Evolutionary conservation across 30 jellyfish, hydroid and myxozoan genomes (phyloP).

Genomic region (Cassiopea xamachana): DNA sequence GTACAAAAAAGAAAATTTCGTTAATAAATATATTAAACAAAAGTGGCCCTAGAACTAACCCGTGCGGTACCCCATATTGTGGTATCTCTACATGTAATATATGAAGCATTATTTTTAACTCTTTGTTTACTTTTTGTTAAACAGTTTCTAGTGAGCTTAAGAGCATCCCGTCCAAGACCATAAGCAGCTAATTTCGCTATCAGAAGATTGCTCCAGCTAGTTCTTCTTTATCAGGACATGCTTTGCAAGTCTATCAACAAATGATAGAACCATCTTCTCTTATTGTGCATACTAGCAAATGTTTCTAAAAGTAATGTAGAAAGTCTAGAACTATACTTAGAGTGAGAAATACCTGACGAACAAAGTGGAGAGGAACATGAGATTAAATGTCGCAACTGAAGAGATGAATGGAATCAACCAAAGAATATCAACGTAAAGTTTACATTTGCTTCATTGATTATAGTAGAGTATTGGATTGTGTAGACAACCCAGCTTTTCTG

Average conservation of each 20-base stretch:
- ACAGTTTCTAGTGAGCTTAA: background rate
- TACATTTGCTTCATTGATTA: too few relatives aligned
- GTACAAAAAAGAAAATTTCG: conserved; percentile 16
- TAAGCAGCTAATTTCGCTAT: conserved; percentile 1
- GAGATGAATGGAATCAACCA: too few relatives aligned
- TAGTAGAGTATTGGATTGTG: too few relatives aligned
- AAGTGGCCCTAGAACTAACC: conserved; percentile 12
- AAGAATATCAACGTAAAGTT: too few relatives aligned
- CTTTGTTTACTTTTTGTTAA: conserved; percentile 36
- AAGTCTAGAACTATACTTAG: too few relatives aligned
- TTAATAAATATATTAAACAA: background rate
- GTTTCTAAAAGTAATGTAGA: too few relatives aligned
- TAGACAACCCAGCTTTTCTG: too few relatives aligned
- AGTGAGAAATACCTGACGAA: too few relatives aligned
- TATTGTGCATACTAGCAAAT: too few relatives aligned
- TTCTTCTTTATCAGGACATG: conserved; percentile 8
- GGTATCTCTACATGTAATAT: background rate
- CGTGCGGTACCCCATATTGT: conserved; percentile 23
- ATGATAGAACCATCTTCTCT: background rate
- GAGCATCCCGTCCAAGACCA: conserved; percentile 3
- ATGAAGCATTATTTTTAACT: conserved; percentile 1
- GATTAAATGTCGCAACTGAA: too few relatives aligned
- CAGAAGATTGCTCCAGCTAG: conserved; percentile 25
- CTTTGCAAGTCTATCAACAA: conserved; percentile 7
- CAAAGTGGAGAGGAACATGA: too few relatives aligned